phyloP scores from a whole-genome alignment of 1,140 invertebrate species.

The Diorhabda carinulata region DNA sequence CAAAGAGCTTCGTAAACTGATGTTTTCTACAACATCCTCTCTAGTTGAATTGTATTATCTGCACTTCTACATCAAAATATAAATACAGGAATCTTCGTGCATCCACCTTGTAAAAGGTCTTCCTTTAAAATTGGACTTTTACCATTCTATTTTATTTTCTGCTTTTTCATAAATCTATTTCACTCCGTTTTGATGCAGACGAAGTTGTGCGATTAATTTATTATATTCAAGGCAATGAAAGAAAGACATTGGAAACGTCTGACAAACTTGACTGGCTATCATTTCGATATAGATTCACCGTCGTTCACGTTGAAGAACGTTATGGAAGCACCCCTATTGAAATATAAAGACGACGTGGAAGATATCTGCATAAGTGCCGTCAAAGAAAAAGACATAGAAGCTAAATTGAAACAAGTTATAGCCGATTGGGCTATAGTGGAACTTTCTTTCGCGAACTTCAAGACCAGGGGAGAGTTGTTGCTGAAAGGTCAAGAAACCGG shows the following conservation, averaged over 20 bases:
- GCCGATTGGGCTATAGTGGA: constrained; percentile 77
- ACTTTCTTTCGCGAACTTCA: constrained; percentile 76
- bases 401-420: constrained; percentile 79
- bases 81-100: too few relatives aligned
- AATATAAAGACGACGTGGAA: constrained; percentile 86
- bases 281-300: constrained; percentile 75
- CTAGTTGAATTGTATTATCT: too few relatives aligned
- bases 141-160: too few relatives aligned
- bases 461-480: constrained; percentile 77
- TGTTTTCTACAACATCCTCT: too few relatives aligned
- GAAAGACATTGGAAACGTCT: constrained; percentile 81
- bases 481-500: constrained; percentile 73
- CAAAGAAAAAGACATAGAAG: constrained; percentile 88
- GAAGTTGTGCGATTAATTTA: too few relatives aligned
- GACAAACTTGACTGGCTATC: constrained; percentile 64
- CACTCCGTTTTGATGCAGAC: neutral
- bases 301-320: constrained; percentile 75
- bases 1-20: too few relatives aligned
- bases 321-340: constrained; percentile 77
- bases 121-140: too few relatives aligned
- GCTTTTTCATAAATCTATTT: too few relatives aligned
- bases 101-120: too few relatives aligned
- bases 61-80: too few relatives aligned
- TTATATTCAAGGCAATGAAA: constrained; percentile 67
- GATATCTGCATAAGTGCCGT: constrained; percentile 88